Evolutionary conservation across 2,113 vertebrate genomes (phyloP).

Genomic region (Drymodes brunneopygia): DNA sequence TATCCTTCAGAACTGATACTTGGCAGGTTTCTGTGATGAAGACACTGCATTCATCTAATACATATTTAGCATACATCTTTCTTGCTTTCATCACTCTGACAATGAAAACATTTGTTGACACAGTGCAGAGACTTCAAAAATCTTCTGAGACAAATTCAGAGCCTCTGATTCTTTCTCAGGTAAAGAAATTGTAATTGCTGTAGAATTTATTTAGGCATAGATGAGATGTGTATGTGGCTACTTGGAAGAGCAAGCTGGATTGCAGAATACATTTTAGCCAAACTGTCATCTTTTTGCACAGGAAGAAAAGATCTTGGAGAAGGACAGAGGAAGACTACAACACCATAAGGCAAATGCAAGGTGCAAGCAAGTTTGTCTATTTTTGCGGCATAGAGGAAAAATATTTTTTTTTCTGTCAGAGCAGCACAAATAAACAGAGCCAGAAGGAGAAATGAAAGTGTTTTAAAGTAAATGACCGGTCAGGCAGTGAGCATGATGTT

Average conservation of each 20-base stretch:
- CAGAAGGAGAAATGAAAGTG: not conserved
- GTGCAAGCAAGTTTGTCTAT: not conserved
- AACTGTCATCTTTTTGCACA: not conserved
- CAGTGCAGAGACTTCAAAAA: not conserved
- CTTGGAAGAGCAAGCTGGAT: not conserved
- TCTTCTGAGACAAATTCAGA: not conserved
- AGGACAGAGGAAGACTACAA: not conserved
- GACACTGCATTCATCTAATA: not conserved
- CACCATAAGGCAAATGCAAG: not conserved
- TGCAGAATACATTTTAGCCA: not conserved
- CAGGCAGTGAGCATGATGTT: not conserved
- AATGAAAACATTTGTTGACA: not conserved
- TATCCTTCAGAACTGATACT: not conserved
- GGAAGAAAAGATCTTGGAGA: not conserved
- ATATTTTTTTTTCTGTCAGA: not conserved
- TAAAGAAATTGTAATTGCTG: not conserved
- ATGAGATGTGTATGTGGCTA: not conserved
- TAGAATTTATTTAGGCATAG: not conserved
- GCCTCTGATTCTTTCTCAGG: not conserved
- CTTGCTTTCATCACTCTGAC: not conserved
- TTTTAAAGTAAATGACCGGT: not conserved
- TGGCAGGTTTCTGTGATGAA: not conserved
- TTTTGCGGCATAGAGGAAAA: not conserved
- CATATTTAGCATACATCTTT: not conserved
- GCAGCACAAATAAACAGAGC: not conserved